Percentiles rank a stretch among this genome's conserved stretches.
phyloP scores from a whole-genome alignment of 2,797 vertebrate species.

The Megalops cyprinoides region DNA sequence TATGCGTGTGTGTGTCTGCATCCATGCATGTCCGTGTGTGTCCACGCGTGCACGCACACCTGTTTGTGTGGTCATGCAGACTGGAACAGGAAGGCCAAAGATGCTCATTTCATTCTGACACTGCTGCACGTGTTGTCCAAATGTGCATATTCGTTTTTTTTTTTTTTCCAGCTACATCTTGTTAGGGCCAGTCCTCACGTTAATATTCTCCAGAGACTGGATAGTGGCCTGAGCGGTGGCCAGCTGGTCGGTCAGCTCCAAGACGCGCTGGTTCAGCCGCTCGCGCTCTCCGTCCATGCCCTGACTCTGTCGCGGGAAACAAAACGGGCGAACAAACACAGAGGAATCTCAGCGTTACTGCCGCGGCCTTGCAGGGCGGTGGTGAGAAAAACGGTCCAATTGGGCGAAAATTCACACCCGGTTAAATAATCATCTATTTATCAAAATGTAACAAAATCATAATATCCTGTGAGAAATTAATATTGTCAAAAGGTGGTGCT shows the following conservation, averaged over 20 bases:
- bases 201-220: conserved; percentile 61
- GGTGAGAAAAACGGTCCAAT: neutral
- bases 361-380: no score
- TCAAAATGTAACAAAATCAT: neutral
- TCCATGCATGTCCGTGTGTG: no score
- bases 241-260: conserved; percentile 67
- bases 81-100: neutral
- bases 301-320: conserved; percentile 55
- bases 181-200: conserved; percentile 60
- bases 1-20: no score
- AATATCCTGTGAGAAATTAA: neutral
- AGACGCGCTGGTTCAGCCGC: conserved; percentile 66
- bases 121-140: neutral
- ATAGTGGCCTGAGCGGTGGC: conserved; percentile 61
- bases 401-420: neutral
- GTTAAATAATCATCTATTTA: neutral
- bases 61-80: neutral
- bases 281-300: conserved; percentile 70
- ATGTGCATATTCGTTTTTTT: conserved; percentile 7
- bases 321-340: conserved; percentile 29
- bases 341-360: no score
- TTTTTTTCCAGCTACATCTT: neutral
- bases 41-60: no score
- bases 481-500: neutral
- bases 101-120: conserved; percentile 25